Conservation (phyloP, 2,797 vertebrate genomes). For the Pseudochirops cupreus region DNA sequence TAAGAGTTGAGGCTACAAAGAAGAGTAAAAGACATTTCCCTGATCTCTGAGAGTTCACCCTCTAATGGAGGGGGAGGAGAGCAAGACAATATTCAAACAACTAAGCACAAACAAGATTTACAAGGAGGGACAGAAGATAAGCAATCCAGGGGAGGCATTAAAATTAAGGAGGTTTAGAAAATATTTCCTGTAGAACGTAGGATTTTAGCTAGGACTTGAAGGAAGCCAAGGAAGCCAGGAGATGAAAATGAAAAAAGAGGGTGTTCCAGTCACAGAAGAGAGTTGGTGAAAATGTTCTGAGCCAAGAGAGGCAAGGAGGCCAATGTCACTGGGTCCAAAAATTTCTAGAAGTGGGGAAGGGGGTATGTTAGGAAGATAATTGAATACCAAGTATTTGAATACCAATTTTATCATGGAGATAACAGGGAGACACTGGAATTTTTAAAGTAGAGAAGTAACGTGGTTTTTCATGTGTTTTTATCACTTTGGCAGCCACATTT, state of each 20-base stretch:
- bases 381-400: not conserved
- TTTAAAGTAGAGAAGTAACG: not conserved
- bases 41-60: not conserved
- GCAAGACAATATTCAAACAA: not conserved
- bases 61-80: not conserved
- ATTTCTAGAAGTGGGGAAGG: not conserved
- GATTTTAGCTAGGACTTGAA: not conserved
- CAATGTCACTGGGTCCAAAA: not conserved
- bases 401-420: not conserved
- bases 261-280: not conserved
- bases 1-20: not conserved
- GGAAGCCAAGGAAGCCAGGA: not conserved
- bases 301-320: not conserved
- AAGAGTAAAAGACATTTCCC: not conserved
- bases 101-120: not conserved
- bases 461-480: not conserved
- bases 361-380: not conserved
- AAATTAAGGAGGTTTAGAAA: not conserved
- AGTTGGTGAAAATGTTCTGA: not conserved
- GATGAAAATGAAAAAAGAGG: not conserved
- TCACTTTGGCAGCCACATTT: not conserved
- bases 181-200: not conserved
- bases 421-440: not conserved
- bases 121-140: not conserved
- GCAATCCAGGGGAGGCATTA: not conserved